Base-by-base conservation (phyloP, 30 jellyfish, hydroid and myxozoan genomes). In the Catostylus mosaicus region DNA sequence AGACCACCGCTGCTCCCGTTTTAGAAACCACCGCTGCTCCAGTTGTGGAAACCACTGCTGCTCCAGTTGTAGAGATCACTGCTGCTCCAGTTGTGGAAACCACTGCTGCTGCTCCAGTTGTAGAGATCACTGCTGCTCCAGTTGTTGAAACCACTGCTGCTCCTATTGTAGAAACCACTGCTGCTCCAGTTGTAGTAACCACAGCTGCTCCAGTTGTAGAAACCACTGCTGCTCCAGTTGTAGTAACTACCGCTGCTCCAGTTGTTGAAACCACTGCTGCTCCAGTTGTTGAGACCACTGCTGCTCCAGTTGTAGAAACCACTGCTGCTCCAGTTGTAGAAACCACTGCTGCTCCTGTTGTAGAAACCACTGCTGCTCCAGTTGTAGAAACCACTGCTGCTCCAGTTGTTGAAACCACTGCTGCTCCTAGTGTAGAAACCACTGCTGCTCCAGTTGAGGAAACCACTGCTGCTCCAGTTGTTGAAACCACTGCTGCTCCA, bases 211-310 rank as follows among this genome's bases (percentile, higher is more conserved):
- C 83, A 62, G 82, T 47, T 48, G 75, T 63, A 2, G 83, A 80
- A 34, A 62, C 83, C 30, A 45, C 90, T 0, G 73, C 90, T 62
- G 83, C 90, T 62, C 83, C 90, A 62, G 83, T 43, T 32, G 34
- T 30, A 12, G 80, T 19, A 27, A 66, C 83, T 14, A 70, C 63
- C 2, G 59, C 90, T 48, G 79, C 73, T 48, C 75, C 80, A 61
- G 88, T 64, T 34, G 64, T 38, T 0, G 80, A 80, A 56, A 45
- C 80, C 10, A 57, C 79, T 0, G 87, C 88, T 63, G 78, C 84
- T 34, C 82, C 84, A 65, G 84, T 68, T n/a, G 69, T 51, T 11
- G 89, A 56, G n/a, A 78, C 89, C 14, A 78, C 89, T 0, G 80
- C 80, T 16, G 84, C 91, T 27, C 75, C 84, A 26, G 91, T 61